phyloP scores from a whole-genome alignment of 2,113 vertebrate species.

The Sinosuthora webbiana region DNA sequence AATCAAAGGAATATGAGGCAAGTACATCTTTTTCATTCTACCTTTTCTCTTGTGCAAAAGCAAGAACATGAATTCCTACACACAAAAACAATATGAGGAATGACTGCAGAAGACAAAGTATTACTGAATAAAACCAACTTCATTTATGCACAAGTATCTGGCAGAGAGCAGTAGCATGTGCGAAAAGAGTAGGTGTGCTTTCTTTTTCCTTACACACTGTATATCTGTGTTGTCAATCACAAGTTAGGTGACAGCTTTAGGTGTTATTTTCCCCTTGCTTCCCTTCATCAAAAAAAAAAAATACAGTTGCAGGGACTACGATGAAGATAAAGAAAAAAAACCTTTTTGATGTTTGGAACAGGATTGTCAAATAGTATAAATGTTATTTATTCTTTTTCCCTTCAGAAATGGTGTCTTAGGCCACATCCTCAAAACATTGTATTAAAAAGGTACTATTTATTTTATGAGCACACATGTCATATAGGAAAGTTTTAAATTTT shows the following conservation, averaged over 20 bases:
- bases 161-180: background rate
- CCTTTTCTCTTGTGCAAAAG: background rate
- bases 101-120: background rate
- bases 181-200: background rate
- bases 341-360: background rate
- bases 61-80: background rate
- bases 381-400: background rate
- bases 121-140: background rate
- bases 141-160: background rate
- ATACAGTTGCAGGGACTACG: background rate
- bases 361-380: background rate
- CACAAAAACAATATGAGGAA: background rate
- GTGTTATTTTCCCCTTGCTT: background rate
- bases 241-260: background rate
- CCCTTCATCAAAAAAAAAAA: background rate
- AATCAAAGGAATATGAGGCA: background rate
- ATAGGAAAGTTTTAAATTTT: background rate
- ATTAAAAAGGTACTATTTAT: background rate
- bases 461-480: fast-evolving
- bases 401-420: background rate
- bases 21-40: background rate
- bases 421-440: background rate
- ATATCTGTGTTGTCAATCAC: background rate
- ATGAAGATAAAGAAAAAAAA: background rate
- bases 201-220: background rate